These are phyloP conservation scores for Sycophila sp. DNA, from an alignment of 1,140 invertebrate species.

Conservation along the genomic window DNA sequence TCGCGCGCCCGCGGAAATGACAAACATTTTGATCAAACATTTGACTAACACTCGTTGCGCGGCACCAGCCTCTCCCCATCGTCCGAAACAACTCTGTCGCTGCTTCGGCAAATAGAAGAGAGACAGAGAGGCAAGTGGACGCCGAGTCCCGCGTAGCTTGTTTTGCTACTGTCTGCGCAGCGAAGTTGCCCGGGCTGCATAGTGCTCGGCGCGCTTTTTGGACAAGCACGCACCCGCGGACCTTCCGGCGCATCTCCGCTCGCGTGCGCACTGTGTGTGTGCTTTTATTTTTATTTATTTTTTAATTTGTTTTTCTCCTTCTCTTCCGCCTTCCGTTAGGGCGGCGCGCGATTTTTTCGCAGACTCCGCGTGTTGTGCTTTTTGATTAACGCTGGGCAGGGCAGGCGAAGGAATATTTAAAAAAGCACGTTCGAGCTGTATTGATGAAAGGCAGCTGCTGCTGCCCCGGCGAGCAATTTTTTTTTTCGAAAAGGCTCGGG, in stretches of 20 bases:
- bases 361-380: neutral
- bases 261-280: neutral
- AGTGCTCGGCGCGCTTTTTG: slow-evolving; percentile 45
- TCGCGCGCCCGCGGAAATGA: slow-evolving; percentile 53
- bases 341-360: neutral
- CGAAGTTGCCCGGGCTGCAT: slow-evolving; percentile 52
- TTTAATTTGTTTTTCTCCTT: neutral
- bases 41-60: slow-evolving; percentile 61
- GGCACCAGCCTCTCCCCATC: slow-evolving; percentile 39
- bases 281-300: neutral
- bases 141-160: neutral
- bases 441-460: slow-evolving; percentile 4
- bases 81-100: slow-evolving; percentile 56
- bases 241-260: neutral
- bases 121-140: slow-evolving; percentile 32
- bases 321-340: neutral
- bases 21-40: slow-evolving; percentile 66
- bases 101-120: slow-evolving; percentile 56
- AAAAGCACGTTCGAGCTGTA: slow-evolving; percentile 2
- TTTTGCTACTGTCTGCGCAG: slow-evolving; percentile 49
- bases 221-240: neutral
- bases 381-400: slow-evolving; percentile 27
- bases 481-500: neutral
- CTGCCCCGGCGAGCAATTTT: neutral
- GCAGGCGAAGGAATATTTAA: slow-evolving; percentile 16